Conservation (phyloP, 2,888 invertebrate genomes). For the Eristalis intricaria region DNA sequence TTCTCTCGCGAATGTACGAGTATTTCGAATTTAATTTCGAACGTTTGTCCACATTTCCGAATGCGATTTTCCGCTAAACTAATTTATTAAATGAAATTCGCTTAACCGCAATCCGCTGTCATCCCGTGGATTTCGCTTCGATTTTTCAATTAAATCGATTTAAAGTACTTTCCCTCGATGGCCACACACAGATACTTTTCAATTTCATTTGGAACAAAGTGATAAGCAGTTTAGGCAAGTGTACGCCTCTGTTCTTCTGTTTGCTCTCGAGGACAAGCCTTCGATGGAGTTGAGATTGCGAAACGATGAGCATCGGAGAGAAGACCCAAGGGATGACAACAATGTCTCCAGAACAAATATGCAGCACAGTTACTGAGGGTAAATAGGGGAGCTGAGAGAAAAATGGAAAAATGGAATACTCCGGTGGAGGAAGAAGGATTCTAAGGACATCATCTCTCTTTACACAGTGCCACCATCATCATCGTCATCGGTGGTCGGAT, state of each 20-base stretch:
- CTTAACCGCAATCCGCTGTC: background rate
- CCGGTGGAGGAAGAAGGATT: slow-evolving; percentile 5
- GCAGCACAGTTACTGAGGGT: slow-evolving; percentile 10
- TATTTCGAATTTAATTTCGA: background rate
- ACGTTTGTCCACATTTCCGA: background rate
- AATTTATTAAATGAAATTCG: background rate
- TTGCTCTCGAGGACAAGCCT: background rate
- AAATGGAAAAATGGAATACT: background rate
- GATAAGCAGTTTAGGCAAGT: background rate
- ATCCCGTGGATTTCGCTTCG: background rate
- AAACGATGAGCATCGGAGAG: slow-evolving; percentile 18
- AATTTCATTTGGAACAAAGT: background rate
- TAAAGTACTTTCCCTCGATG: background rate
- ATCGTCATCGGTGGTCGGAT: slow-evolving; percentile 6
- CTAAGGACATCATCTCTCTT: slow-evolving; percentile 15
- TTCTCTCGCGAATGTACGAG: too few species aligned
- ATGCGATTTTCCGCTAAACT: background rate
- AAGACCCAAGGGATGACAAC: background rate
- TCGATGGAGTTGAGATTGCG: slow-evolving; percentile 1
- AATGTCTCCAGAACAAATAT: slow-evolving; percentile 39
- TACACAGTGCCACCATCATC: slow-evolving; percentile 25
- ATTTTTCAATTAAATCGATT: background rate
- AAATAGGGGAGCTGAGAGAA: slow-evolving; percentile 36
- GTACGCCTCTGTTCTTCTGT: background rate
- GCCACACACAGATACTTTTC: background rate